Conservation (phyloP, 2,888 invertebrate species). For the Willowsia nigromaculata region DNA sequence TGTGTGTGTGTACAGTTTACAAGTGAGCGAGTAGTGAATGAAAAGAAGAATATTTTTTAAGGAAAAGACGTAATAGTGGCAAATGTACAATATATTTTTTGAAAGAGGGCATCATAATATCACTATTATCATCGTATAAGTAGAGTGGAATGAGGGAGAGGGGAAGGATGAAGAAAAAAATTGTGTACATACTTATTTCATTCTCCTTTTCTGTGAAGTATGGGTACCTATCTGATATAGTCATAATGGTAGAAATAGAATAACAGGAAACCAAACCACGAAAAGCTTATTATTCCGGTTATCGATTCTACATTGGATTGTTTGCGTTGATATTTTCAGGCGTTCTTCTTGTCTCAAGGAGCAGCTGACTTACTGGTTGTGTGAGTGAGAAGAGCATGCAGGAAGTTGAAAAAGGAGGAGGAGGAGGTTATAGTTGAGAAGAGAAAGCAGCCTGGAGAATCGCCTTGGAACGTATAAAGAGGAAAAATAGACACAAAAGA, state of each 20-base stretch:
- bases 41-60: background rate
- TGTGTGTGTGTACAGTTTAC: background rate
- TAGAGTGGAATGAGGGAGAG: background rate
- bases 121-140: slow-evolving; percentile 18
- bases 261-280: slow-evolving; percentile 45
- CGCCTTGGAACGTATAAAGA: background rate
- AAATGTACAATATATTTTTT: slow-evolving; percentile 7
- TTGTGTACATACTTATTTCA: background rate
- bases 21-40: background rate
- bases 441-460: background rate
- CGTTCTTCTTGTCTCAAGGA: slow-evolving; percentile 46
- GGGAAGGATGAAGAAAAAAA: slow-evolving; percentile 8
- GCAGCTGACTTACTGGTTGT: slow-evolving; percentile 57
- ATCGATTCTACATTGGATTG: slow-evolving; percentile 75
- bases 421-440: background rate
- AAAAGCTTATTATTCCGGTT: slow-evolving; percentile 72
- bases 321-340: slow-evolving; percentile 74
- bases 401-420: background rate
- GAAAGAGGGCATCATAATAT: slow-evolving; percentile 33
- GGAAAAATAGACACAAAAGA: background rate
- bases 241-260: background rate
- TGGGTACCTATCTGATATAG: background rate
- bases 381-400: slow-evolving; percentile 27
- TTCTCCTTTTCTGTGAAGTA: background rate
- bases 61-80: slow-evolving; percentile 17